Conservation (phyloP, 92 coral and sea anemone species). For the Parazoanthus darwini region DNA sequence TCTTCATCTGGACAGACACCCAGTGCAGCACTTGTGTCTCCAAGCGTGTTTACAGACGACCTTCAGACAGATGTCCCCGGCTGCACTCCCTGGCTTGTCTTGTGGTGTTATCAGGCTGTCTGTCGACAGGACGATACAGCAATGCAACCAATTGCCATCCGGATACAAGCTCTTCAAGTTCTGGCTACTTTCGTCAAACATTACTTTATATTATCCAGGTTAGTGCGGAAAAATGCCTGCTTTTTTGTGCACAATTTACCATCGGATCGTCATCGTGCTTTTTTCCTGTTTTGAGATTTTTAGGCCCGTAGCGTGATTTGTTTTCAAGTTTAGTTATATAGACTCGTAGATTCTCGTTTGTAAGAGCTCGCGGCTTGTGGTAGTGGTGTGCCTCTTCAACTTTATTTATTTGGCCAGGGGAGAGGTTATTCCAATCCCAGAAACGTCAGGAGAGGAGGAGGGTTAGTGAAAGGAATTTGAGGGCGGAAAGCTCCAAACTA, state of each 20-base stretch:
- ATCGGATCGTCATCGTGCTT: too few species aligned
- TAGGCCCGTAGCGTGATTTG: too few species aligned
- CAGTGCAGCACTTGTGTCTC: slow-evolving; percentile 4
- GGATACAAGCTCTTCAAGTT: slow-evolving; percentile 84
- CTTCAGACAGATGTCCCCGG: slow-evolving; percentile 29
- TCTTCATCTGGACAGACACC: slow-evolving; percentile 24
- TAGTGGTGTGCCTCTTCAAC: too few species aligned
- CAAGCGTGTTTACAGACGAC: slow-evolving; percentile 1
- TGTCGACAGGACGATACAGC: slow-evolving; percentile 45
- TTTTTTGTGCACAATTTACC: background rate
- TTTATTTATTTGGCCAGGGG: too few species aligned
- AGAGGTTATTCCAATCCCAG: too few species aligned
- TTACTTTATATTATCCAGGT: slow-evolving; percentile 81
- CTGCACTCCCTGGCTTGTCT: slow-evolving; percentile 68
- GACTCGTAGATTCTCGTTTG: too few species aligned
- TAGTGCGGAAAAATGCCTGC: background rate
- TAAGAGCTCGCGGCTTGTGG: too few species aligned
- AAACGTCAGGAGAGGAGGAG: too few species aligned
- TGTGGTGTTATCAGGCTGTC: slow-evolving; percentile 53
- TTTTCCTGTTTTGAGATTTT: too few species aligned
- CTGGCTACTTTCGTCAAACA: slow-evolving; percentile 86
- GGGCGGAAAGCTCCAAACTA: too few species aligned
- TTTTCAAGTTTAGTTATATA: too few species aligned
- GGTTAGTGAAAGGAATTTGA: too few species aligned
- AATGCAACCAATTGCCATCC: slow-evolving; percentile 62